phyloP scores from a whole-genome alignment of 2,888 invertebrate genomes.

The Steinernema hermaphroditum region DNA sequence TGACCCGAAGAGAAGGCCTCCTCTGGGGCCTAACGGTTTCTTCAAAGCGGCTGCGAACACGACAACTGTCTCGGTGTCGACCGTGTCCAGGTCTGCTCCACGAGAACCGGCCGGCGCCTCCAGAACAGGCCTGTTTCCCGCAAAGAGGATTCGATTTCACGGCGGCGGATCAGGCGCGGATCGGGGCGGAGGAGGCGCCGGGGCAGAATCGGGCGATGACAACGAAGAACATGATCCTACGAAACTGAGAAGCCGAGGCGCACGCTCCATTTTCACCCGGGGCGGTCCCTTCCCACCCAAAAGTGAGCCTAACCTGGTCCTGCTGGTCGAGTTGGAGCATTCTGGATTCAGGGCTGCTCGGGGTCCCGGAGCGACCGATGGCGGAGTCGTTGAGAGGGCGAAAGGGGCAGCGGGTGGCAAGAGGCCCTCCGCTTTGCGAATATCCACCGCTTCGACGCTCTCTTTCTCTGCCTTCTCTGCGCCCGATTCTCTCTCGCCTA shows the following conservation, averaged over 20 bases:
- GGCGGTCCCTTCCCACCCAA: too few relatives aligned
- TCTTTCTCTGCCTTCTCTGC: slow-evolving; percentile 26
- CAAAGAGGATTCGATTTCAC: slow-evolving; percentile 28
- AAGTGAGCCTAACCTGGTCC: slow-evolving; percentile 16
- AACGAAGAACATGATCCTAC: slow-evolving; percentile 20
- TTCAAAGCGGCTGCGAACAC: too few relatives aligned
- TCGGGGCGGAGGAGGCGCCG: neutral
- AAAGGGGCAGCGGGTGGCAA: neutral
- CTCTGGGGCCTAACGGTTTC: too few relatives aligned
- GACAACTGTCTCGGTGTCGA: too few relatives aligned
- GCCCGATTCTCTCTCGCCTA: slow-evolving; percentile 7
- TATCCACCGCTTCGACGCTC: slow-evolving; percentile 6
- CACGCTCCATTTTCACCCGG: neutral
- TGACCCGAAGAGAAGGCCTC: too few relatives aligned
- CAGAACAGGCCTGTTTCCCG: slow-evolving; percentile 4
- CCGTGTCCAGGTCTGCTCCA: too few relatives aligned
- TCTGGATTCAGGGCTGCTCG: neutral
- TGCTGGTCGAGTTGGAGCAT: slow-evolving; percentile 21
- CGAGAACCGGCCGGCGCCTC: too few relatives aligned
- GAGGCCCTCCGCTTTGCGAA: neutral
- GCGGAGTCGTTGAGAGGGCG: neutral
- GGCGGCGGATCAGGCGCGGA: slow-evolving; percentile 14
- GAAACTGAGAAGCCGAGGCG: slow-evolving; percentile 30
- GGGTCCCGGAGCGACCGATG: slow-evolving; percentile 13
- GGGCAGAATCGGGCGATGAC: slow-evolving; percentile 16